Conservation (phyloP, 2,888 invertebrate species). For the Nomada flava region DNA sequence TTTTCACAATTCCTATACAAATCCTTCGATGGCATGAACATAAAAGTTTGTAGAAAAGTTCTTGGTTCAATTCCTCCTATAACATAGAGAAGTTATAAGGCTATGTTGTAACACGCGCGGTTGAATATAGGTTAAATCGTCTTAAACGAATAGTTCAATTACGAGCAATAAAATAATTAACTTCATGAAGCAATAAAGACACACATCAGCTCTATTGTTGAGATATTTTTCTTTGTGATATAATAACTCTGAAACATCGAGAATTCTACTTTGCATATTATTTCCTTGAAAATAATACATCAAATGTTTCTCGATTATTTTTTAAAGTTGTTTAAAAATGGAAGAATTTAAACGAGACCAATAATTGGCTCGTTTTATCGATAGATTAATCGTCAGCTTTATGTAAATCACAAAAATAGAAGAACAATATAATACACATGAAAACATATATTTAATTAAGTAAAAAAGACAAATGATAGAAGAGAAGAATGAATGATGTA, state of each 20-base stretch:
- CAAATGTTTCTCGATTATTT: neutral
- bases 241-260: neutral
- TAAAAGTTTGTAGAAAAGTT: constrained; percentile 33
- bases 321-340: neutral
- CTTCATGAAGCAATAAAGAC: neutral
- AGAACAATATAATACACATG: constrained; percentile 5
- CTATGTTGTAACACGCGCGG: constrained; percentile 21
- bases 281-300: neutral
- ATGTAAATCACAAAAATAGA: constrained; percentile 4
- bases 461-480: constrained; percentile 2
- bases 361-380: neutral
- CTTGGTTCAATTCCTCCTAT: constrained; percentile 1
- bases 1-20: constrained; percentile 29
- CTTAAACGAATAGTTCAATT: constrained; percentile 32
- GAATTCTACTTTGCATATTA: neutral
- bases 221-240: neutral
- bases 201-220: neutral
- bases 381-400: neutral
- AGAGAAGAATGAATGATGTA: neutral
- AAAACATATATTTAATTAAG: constrained; percentile 1
- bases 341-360: neutral
- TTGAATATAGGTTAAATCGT: constrained; percentile 31
- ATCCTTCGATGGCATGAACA: constrained; percentile 30
- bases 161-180: constrained; percentile 19
- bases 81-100: constrained; percentile 24